Conservation (phyloP, 2,113 vertebrate species). For the Tychaedon coryphoeus region DNA sequence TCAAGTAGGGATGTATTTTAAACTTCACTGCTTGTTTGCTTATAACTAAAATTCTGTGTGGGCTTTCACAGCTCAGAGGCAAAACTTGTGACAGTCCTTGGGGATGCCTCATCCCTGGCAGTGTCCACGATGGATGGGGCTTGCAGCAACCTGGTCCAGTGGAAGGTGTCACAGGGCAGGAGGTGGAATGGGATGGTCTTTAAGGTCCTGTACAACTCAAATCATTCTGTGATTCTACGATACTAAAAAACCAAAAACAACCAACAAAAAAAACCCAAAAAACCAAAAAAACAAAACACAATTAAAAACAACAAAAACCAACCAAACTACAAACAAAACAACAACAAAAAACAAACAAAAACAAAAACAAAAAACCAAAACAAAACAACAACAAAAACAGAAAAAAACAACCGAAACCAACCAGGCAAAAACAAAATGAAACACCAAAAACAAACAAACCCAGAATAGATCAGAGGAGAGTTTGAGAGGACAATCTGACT, state of each 20-base stretch:
- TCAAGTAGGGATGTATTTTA: not conserved
- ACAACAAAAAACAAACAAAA: not conserved
- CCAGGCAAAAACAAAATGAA: too few relatives aligned
- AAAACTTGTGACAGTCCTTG: not conserved
- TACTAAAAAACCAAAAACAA: not conserved
- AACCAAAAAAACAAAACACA: too few relatives aligned
- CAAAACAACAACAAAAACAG: too few relatives aligned
- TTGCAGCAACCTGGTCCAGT: not conserved
- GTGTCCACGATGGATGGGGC: not conserved
- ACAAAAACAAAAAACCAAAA: too few relatives aligned
- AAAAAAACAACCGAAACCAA: not conserved
- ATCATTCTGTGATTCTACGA: not conserved
- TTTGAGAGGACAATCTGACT: not conserved
- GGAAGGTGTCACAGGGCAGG: not conserved
- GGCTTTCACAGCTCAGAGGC: not conserved
- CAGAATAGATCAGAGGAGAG: not conserved
- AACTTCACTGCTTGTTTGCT: not conserved
- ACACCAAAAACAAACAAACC: not conserved
- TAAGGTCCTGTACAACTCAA: not conserved
- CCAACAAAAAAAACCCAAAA: not conserved
- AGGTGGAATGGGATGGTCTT: fast-evolving
- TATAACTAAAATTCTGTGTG: not conserved
- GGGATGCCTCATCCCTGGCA: not conserved
- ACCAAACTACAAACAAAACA: too few relatives aligned
- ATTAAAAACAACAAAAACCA: too few relatives aligned